These are phyloP conservation scores for Acromyrmex echinatior DNA, from an alignment of 1,140 invertebrate genomes.

Conservation along the genomic window DNA sequence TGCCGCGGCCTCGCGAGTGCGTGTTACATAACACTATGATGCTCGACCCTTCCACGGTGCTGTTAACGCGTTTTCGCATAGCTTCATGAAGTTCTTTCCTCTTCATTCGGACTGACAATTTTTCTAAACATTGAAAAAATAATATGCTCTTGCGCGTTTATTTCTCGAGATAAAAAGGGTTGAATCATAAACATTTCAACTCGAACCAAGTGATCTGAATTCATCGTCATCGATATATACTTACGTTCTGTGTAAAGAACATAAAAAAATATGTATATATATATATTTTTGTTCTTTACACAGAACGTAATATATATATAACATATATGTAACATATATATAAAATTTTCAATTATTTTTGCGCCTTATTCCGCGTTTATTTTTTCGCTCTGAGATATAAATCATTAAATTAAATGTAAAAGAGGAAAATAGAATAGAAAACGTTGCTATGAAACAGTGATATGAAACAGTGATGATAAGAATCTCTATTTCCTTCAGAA, in stretches of 20 bases:
- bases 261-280: neutral
- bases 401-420: neutral
- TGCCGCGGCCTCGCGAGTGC: constrained; percentile 67
- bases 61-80: neutral
- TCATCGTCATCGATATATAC: constrained; percentile 11
- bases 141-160: neutral
- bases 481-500: neutral
- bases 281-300: too few species aligned
- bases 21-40: constrained; percentile 63
- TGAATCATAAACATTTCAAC: neutral
- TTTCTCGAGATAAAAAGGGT: neutral
- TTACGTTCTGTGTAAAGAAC: neutral
- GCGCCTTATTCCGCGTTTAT: neutral
- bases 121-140: neutral
- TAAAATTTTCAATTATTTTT: neutral
- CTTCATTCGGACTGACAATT: neutral
- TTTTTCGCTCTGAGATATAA: neutral
- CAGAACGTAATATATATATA: too few species aligned
- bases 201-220: neutral
- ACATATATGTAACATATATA: too few species aligned
- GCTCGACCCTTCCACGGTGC: constrained; percentile 33
- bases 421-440: neutral
- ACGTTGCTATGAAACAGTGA: neutral
- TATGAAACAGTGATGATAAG: neutral
- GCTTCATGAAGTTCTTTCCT: constrained; percentile 1